Evolutionary conservation across 2,113 vertebrate species (phyloP).

Genomic region (Neomonachus schauinslandi): DNA sequence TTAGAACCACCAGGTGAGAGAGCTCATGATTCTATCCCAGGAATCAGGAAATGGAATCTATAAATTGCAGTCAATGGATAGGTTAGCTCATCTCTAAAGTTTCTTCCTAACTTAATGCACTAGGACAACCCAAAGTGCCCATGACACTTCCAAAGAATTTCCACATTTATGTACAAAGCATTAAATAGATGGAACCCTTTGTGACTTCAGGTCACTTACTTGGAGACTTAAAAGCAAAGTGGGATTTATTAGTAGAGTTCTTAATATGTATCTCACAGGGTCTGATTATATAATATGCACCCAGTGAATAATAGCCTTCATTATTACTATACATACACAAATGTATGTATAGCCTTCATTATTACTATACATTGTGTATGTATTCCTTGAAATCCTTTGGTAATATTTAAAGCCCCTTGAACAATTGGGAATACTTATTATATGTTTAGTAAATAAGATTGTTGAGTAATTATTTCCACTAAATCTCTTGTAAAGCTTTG

Average conservation of each 20-base stretch:
- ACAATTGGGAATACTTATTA: not conserved
- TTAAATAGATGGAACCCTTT: not conserved
- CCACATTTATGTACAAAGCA: not conserved
- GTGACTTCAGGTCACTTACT: not conserved
- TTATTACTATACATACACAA: not conserved
- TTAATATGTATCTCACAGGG: not conserved
- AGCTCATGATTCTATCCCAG: not conserved
- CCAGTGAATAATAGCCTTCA: not conserved
- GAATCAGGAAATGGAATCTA: not conserved
- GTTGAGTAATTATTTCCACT: slow-evolving; percentile 28
- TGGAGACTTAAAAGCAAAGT: not conserved
- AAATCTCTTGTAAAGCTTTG: slow-evolving; percentile 2
- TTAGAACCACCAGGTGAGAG: not conserved
- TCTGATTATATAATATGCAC: not conserved
- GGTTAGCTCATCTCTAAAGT: not conserved
- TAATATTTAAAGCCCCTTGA: not conserved
- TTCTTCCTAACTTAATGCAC: not conserved
- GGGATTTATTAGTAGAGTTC: not conserved
- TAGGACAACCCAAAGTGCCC: not conserved
- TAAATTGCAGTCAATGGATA: not conserved
- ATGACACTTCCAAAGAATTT: not conserved
- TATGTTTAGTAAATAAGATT: not conserved
- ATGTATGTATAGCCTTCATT: not conserved
- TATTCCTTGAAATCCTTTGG: not conserved
- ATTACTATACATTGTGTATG: not conserved